A percentile compares a stretch with the other conserved stretches of the same genome.
Conservation (phyloP, 2,797 vertebrate genomes). For the Antrozous pallidus region DNA sequence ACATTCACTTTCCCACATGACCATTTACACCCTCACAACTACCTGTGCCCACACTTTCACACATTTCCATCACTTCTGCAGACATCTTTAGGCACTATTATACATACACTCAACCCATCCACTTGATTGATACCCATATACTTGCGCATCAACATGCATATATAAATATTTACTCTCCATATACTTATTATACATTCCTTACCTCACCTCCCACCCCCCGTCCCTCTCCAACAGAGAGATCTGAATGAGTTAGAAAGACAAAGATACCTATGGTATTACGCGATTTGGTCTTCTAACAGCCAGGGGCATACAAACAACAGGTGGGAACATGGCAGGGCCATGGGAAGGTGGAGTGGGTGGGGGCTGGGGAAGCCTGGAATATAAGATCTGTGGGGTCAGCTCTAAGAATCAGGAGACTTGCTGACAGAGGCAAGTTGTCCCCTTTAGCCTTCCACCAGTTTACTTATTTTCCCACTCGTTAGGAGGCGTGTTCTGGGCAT, state of each 20-base stretch:
- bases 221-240: slow-evolving; percentile 10
- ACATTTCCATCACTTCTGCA: neutral
- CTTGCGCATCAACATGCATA: neutral
- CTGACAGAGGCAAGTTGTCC: neutral
- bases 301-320: slow-evolving; percentile 6
- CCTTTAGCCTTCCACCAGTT: slow-evolving; percentile 36
- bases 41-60: fast-evolving
- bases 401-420: slow-evolving; percentile 4
- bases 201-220: neutral
- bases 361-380: neutral
- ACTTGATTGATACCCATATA: neutral
- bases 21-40: neutral
- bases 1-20: neutral
- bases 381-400: neutral
- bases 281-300: neutral
- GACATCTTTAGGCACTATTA: neutral
- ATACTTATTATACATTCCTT: neutral
- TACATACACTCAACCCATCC: neutral
- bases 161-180: neutral
- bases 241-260: slow-evolving; percentile 46
- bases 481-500: slow-evolving; percentile 88
- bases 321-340: neutral
- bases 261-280: neutral
- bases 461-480: slow-evolving; percentile 47
- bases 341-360: neutral